Conservation (phyloP, 2,113 vertebrate genomes). For the Oenanthe oenanthe region DNA sequence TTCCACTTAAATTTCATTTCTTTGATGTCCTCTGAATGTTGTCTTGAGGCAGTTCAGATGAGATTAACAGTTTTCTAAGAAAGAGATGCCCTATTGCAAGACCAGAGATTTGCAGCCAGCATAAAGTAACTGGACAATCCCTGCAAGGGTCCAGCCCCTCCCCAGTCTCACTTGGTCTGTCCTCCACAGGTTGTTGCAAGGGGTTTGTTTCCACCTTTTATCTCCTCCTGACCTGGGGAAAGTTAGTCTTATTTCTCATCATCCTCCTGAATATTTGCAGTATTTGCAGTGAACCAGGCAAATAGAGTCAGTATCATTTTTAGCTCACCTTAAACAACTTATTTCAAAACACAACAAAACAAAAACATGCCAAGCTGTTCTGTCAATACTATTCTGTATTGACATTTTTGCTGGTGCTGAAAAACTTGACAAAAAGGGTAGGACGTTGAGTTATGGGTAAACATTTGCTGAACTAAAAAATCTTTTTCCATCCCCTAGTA, state of each 20-base stretch:
- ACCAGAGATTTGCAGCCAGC: neutral
- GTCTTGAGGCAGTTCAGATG: neutral
- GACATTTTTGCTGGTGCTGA: neutral
- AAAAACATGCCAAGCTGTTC: neutral
- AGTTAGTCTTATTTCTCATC: neutral
- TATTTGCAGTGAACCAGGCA: neutral
- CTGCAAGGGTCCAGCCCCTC: neutral
- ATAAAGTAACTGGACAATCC: neutral
- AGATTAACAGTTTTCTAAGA: neutral
- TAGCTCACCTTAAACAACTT: neutral
- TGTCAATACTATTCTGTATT: neutral
- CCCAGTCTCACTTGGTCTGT: accelerated
- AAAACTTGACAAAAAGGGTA: neutral
- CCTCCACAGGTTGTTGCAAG: accelerated
- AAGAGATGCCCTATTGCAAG: neutral
- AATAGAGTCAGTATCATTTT: neutral
- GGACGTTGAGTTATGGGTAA: neutral
- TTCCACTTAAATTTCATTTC: neutral
- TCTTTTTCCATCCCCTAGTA: neutral
- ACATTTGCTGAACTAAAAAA: neutral
- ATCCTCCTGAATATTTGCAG: neutral
- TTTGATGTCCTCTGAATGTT: neutral
- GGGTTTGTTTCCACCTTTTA: neutral
- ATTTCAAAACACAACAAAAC: neutral
- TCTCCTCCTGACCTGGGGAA: neutral